phyloP scores from a whole-genome alignment of 2,797 vertebrate genomes.

The Psittacula echo region DNA sequence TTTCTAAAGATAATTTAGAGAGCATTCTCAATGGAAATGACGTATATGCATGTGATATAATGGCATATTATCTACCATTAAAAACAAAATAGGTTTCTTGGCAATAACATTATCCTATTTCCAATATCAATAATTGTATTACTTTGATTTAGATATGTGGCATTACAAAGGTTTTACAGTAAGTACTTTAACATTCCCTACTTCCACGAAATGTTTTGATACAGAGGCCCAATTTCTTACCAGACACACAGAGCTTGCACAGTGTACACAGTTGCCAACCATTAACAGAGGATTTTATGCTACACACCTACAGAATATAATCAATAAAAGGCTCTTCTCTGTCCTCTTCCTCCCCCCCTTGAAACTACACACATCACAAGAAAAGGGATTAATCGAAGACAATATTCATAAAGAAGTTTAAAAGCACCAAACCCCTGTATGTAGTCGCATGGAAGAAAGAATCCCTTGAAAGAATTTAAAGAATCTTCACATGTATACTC shows the following conservation, averaged over 20 bases:
- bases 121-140: slow-evolving; percentile 67
- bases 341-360: neutral
- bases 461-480: neutral
- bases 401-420: neutral
- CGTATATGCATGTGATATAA: slow-evolving; percentile 11
- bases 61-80: slow-evolving; percentile 47
- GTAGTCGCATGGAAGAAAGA: neutral
- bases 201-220: neutral
- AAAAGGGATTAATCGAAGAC: neutral
- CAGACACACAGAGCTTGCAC: neutral
- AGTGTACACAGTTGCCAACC: neutral
- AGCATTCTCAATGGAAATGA: slow-evolving; percentile 43
- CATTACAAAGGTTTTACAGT: slow-evolving; percentile 66
- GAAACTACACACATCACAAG: neutral
- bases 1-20: slow-evolving; percentile 33
- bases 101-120: slow-evolving; percentile 69
- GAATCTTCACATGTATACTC: neutral
- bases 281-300: neutral
- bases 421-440: neutral
- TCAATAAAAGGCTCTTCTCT: neutral
- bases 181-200: neutral
- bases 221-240: neutral
- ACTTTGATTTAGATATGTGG: slow-evolving; percentile 47
- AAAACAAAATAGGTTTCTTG: slow-evolving; percentile 70
- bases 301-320: neutral